Percentiles rank a stretch among this genome's conserved stretches.
Conservation (phyloP, 2,888 invertebrate species). For the Ischnus inquisitorius region DNA sequence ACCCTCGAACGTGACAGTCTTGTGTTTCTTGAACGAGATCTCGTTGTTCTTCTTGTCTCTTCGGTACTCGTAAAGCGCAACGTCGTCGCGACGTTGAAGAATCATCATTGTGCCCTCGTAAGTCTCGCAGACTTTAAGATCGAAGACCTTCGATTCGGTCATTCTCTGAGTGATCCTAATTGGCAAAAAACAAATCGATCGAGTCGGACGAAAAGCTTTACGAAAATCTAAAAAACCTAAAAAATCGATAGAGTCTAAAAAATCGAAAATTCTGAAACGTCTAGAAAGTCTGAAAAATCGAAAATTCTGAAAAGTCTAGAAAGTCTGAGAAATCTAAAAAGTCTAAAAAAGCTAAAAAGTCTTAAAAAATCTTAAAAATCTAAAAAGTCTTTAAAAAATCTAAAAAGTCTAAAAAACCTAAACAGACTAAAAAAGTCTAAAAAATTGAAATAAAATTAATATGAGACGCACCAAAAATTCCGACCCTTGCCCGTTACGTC, state of each 20-base stretch:
- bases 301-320: too few relatives aligned
- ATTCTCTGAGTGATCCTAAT: constrained; percentile 72
- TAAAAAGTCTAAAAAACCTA: too few relatives aligned
- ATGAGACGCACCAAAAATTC: constrained; percentile 80
- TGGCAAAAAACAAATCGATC: too few relatives aligned
- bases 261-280: too few relatives aligned
- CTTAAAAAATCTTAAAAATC: constrained; percentile 7
- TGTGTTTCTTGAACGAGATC: constrained; percentile 67
- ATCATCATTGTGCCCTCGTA: constrained; percentile 69
- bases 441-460: constrained; percentile 20
- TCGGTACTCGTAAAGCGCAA: constrained; percentile 75
- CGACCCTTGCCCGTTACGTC: constrained; percentile 70
- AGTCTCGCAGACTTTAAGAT: constrained; percentile 74
- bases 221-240: too few relatives aligned
- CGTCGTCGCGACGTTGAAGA: constrained; percentile 66
- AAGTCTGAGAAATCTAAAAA: too few relatives aligned
- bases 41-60: constrained; percentile 59
- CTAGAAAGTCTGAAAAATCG: too few relatives aligned
- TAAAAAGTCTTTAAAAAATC: too few relatives aligned
- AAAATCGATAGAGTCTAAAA: too few relatives aligned
- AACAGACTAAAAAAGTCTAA: background rate
- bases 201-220: too few relatives aligned
- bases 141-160: constrained; percentile 63
- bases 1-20: constrained; percentile 71
- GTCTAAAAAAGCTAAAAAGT: constrained; percentile 22